Evolutionary conservation across 1,140 invertebrate genomes (phyloP).

Genomic region (Aporrectodea caliginosa): DNA sequence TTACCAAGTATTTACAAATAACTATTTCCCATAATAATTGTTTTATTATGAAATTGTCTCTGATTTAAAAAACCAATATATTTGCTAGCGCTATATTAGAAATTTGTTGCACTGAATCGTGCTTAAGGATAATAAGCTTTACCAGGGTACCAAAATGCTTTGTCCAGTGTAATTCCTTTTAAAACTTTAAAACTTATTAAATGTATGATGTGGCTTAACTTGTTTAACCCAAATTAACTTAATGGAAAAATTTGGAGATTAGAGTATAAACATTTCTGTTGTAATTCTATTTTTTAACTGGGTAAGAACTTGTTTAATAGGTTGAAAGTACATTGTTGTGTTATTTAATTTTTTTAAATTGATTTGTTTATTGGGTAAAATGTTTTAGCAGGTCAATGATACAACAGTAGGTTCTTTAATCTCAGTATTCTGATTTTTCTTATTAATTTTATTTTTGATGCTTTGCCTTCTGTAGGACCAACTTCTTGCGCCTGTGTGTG

Average conservation of each 20-base stretch:
- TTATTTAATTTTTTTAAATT: conserved; percentile 21
- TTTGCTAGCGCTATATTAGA: conserved; percentile 26
- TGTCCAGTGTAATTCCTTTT: no score
- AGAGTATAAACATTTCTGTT: no score
- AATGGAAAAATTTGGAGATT: no score
- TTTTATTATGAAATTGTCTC: conserved; percentile 6
- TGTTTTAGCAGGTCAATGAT: background rate
- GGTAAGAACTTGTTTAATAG: no score
- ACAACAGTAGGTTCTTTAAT: background rate
- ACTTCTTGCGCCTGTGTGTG: conserved; percentile 90
- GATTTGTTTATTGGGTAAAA: conserved; percentile 34
- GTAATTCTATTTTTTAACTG: no score
- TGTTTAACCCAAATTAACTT: no score
- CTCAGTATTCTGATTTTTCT: background rate
- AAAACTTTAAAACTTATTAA: no score
- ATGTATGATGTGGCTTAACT: no score
- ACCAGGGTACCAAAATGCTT: no score
- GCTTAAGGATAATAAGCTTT: background rate
- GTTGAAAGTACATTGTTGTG: conserved; percentile 23
- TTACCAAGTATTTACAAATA: no score
- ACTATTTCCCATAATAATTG: no score
- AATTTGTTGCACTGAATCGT: background rate
- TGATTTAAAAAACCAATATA: conserved; percentile 15
- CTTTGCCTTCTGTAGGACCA: conserved; percentile 61
- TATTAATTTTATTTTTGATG: background rate